Evolutionary conservation across 2,113 vertebrate species (phyloP), one percentile per base, ranked within the genome.

Genomic region (Gymnarchus niloticus): DNA sequence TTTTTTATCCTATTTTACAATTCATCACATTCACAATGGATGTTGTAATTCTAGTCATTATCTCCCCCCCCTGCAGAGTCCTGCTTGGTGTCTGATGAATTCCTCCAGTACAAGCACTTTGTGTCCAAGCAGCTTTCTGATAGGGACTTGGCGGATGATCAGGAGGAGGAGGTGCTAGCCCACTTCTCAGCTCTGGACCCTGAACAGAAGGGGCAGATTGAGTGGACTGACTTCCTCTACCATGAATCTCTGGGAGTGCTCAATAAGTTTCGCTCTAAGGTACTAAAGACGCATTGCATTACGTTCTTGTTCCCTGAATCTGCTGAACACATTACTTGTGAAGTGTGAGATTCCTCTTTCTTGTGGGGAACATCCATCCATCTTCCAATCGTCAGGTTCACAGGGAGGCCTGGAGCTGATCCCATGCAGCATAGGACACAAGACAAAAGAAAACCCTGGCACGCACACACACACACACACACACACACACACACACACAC

Each of bases 221-320:
- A 98, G 85, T 99, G 97, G 97, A 91, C 92, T 0, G 97, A 99
- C 87, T 99, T 99, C 90, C 95, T 99, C 87, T 98, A 96, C 91
- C 97, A 97, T 0, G 97, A 99, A 91, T 97, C 97, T 25, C 92
- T 99, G 87, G 92, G 94, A 7, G 93, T 99, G 65, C 90, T 99
- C 89, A 96, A 94, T 92, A 97, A 97, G 80, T 93, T 97, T 21
- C 96, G 97, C 81, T 92, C 96, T 0, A 95, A 97, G 97, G 98
- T 99, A 92, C 84, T 41, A 54, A 44, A 44, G 19, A 19, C 33
- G 3, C 78, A 44, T 37, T 48, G 14, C 48, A 76, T 33, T 37
- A 76, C 4, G 69, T 76, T 23, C 56, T 19, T 56, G 12, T 6
- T 23, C 2, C 19, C 1, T 17, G 19, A 2, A 41, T 41, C 14